Evolutionary conservation across 2,888 invertebrate species (phyloP).

Genomic region (Aricia artaxerxes): DNA sequence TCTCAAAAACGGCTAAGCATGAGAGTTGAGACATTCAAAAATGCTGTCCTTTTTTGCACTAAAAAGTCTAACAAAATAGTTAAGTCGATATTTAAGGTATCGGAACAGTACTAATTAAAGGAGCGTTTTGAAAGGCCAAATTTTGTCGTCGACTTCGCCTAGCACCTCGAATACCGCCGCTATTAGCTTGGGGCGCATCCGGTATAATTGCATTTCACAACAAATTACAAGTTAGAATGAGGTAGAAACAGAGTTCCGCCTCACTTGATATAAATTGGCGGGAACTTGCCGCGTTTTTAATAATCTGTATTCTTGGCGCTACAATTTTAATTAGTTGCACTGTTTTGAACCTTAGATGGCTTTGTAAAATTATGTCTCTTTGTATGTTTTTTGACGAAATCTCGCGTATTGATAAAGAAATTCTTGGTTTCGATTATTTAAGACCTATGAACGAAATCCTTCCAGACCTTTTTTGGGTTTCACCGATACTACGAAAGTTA

Average conservation of each 20-base stretch:
- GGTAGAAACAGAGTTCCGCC: slow-evolving; percentile 54
- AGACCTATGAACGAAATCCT: too few relatives aligned
- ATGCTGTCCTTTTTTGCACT: not conserved
- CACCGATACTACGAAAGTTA: too few relatives aligned
- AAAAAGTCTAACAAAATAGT: not conserved
- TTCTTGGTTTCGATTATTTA: too few relatives aligned
- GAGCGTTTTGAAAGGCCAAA: slow-evolving; percentile 31
- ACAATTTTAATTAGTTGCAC: not conserved
- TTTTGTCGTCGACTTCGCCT: slow-evolving; percentile 41
- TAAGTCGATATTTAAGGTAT: not conserved
- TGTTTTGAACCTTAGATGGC: not conserved
- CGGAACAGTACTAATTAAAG: slow-evolving; percentile 27
- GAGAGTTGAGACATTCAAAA: too few relatives aligned
- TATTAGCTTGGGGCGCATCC: slow-evolving; percentile 59
- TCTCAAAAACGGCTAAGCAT: not conserved
- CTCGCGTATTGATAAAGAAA: too few relatives aligned
- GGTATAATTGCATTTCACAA: slow-evolving; percentile 69
- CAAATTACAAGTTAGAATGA: slow-evolving; percentile 73
- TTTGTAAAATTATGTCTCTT: not conserved
- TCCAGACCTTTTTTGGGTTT: too few relatives aligned
- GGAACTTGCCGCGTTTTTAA: slow-evolving; percentile 39
- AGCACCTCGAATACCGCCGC: slow-evolving; percentile 46
- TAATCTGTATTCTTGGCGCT: slow-evolving; percentile 17
- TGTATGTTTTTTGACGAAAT: too few relatives aligned
- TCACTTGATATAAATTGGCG: slow-evolving; percentile 45